Percentiles rank a stretch among this genome's conserved stretches.
Evolutionary conservation across 2,888 invertebrate species (phyloP).

Genomic region (Diarsia dahlii): DNA sequence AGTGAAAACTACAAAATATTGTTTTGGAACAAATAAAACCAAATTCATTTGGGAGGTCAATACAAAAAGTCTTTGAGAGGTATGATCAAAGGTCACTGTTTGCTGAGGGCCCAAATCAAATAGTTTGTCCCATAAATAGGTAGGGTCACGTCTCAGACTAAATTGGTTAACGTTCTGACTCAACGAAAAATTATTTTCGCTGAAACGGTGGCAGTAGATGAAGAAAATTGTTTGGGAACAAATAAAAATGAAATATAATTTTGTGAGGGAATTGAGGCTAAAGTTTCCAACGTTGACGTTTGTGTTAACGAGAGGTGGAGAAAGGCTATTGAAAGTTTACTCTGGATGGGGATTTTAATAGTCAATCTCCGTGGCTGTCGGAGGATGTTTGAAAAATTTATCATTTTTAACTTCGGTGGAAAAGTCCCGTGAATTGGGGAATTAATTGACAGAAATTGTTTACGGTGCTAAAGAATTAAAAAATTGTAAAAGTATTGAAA

Average conservation of each 20-base stretch:
- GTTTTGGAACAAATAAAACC: slow-evolving; percentile 61
- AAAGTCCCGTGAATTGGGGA: no score
- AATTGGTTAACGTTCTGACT: slow-evolving; percentile 70
- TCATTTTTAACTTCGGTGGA: not conserved
- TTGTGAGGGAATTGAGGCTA: slow-evolving; percentile 56
- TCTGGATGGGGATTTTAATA: slow-evolving; percentile 48
- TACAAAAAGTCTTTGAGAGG: slow-evolving; percentile 66
- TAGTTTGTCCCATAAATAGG: slow-evolving; percentile 71
- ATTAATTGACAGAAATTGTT: slow-evolving; percentile 8
- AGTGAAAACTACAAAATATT: slow-evolving; percentile 59
- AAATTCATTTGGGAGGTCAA: slow-evolving; percentile 67
- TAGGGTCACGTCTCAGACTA: slow-evolving; percentile 68
- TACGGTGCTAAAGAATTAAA: not conserved
- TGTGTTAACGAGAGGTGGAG: slow-evolving; percentile 59
- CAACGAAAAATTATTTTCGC: slow-evolving; percentile 68
- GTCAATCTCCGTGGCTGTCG: slow-evolving; percentile 44
- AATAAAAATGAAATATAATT: slow-evolving; percentile 68
- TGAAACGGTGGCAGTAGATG: slow-evolving; percentile 59
- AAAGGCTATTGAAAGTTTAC: slow-evolving; percentile 49
- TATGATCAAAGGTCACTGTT: slow-evolving; percentile 70
- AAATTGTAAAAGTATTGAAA: not conserved
- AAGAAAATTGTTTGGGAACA: slow-evolving; percentile 67
- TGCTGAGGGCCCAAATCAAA: slow-evolving; percentile 69
- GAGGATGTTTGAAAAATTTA: slow-evolving; percentile 37
- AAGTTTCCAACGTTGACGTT: slow-evolving; percentile 58